Percentiles rank a stretch among this genome's conserved stretches.
These are phyloP conservation scores for Bombyx mandarina DNA, from an alignment of 1,140 invertebrate species.

Conservation along the genomic window DNA sequence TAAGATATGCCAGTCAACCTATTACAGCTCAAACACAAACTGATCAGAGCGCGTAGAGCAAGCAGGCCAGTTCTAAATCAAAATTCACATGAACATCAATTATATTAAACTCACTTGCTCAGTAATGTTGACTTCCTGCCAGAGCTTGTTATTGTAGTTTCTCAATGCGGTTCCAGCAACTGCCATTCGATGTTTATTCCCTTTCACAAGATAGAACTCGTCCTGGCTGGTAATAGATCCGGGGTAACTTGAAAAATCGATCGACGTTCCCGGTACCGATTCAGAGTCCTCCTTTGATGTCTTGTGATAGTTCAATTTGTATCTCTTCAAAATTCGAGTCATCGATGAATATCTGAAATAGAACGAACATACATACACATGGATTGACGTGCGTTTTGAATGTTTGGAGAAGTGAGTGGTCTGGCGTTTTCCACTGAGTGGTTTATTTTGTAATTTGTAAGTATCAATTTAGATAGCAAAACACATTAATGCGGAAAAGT, in stretches of 20 bases:
- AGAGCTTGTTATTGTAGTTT: slow-evolving; percentile 70
- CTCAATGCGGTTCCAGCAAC: slow-evolving; percentile 73
- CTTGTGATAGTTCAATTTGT: slow-evolving; percentile 85
- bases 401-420: slow-evolving; percentile 1
- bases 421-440: neutral
- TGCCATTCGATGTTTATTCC: slow-evolving; percentile 69
- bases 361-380: slow-evolving; percentile 1
- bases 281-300: slow-evolving; percentile 71
- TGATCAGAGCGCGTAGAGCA: too few relatives aligned
- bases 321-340: slow-evolving; percentile 91
- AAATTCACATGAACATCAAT: too few relatives aligned
- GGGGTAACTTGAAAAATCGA: slow-evolving; percentile 91
- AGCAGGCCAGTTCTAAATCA: too few relatives aligned
- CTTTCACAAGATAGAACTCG: slow-evolving; percentile 83
- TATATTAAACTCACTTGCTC: slow-evolving; percentile 49
- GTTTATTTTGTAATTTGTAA: neutral
- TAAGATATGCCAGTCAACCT: too few relatives aligned
- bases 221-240: slow-evolving; percentile 89
- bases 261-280: slow-evolving; percentile 76
- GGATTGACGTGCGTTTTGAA: slow-evolving; percentile 9
- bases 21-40: too few relatives aligned
- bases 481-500: neutral
- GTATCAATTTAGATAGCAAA: slow-evolving; percentile 4
- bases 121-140: slow-evolving; percentile 67
- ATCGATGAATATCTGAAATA: slow-evolving; percentile 80